A percentile compares a stretch with the other conserved stretches of the same genome.
Conservation (phyloP, 2,113 vertebrate genomes). For the Microcebus ravelobensis region DNA sequence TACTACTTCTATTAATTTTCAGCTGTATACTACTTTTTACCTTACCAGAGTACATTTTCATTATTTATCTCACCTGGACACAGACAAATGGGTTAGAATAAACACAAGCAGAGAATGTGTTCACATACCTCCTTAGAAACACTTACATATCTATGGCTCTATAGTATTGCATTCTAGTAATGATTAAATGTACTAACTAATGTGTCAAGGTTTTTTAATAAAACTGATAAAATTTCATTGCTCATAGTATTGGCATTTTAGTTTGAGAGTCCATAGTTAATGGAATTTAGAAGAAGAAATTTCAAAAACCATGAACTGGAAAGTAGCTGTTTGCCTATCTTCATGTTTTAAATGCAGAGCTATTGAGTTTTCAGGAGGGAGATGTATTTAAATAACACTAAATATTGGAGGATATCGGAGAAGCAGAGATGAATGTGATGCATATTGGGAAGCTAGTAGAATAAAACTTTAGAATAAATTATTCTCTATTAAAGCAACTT, state of each 20-base stretch:
- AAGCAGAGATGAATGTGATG: background rate
- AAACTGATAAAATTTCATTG: slow-evolving; percentile 39
- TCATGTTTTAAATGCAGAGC: slow-evolving; percentile 2
- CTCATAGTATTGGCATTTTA: slow-evolving; percentile 12
- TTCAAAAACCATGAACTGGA: background rate
- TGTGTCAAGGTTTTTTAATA: slow-evolving; percentile 37
- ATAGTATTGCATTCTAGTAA: background rate
- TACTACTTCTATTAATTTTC: slow-evolving; percentile 36
- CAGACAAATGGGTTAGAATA: background rate
- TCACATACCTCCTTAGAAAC: background rate
- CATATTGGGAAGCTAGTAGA: background rate
- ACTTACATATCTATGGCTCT: background rate
- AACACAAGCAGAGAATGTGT: slow-evolving; percentile 13
- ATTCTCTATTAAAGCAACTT: background rate
- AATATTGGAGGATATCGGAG: background rate
- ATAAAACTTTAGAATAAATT: background rate
- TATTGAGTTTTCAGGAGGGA: background rate
- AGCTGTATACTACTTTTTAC: background rate
- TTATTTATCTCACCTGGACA: slow-evolving; percentile 30
- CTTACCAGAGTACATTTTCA: slow-evolving; percentile 9
- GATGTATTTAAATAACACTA: background rate
- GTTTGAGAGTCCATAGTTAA: slow-evolving; percentile 25
- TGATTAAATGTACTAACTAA: slow-evolving; percentile 31
- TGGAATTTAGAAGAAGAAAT: background rate
- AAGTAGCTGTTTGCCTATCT: background rate